Percentiles rank a stretch among this genome's conserved stretches.
Conservation (phyloP, 2,113 vertebrate genomes). For the Gopherus flavomarginatus region DNA sequence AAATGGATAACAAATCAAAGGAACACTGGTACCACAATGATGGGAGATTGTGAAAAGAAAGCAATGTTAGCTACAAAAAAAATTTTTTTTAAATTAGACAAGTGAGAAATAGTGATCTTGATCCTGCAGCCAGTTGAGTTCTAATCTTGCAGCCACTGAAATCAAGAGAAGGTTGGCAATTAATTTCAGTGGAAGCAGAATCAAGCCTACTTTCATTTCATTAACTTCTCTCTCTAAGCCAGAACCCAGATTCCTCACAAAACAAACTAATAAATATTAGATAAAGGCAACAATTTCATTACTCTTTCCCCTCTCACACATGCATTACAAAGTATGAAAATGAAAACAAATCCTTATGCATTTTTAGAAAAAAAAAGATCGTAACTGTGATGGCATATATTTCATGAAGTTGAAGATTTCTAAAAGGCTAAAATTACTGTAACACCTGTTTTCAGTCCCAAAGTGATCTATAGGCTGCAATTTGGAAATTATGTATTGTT, state of each 20-base stretch:
- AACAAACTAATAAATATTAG: rapidly evolving
- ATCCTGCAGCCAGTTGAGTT: background rate
- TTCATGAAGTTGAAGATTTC: background rate
- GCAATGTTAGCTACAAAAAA: background rate
- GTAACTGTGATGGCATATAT: rapidly evolving
- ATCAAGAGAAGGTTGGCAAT: background rate
- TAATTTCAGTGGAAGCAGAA: rapidly evolving
- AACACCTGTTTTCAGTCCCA: background rate
- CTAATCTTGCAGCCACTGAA: background rate
- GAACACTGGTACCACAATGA: background rate
- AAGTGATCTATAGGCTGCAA: rapidly evolving
- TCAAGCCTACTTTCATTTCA: background rate
- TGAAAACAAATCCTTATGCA: background rate
- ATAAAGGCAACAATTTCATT: background rate
- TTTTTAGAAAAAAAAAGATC: background rate
- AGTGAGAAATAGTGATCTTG: background rate
- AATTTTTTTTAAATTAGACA: rapidly evolving
- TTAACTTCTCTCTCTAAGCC: rapidly evolving
- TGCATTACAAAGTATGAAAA: background rate
- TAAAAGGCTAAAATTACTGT: background rate
- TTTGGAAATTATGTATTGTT: background rate
- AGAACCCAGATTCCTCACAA: rapidly evolving
- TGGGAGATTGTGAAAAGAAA: background rate
- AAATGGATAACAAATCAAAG: background rate
- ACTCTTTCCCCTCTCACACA: background rate